These are phyloP conservation scores for Casuarius casuarius DNA, from an alignment of 2,113 vertebrate species.

Conservation along the genomic window DNA sequence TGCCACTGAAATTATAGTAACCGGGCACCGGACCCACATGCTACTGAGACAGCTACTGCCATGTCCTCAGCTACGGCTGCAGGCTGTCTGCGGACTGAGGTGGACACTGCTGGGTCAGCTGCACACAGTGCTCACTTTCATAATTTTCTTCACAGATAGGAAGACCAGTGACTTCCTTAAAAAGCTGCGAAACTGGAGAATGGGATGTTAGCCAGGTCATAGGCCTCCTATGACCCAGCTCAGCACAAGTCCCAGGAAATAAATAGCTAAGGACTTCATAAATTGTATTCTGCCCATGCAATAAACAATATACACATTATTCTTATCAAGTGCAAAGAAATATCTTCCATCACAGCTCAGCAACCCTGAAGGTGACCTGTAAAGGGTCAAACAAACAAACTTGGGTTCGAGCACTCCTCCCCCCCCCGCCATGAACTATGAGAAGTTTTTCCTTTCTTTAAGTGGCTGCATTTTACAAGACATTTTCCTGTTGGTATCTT, in stretches of 20 bases:
- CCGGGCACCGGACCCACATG: background rate
- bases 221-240: background rate
- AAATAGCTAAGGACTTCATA: background rate
- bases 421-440: background rate
- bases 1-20: background rate
- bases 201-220: background rate
- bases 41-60: background rate
- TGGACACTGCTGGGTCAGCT: background rate
- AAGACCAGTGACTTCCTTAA: background rate
- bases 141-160: background rate
- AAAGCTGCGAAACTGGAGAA: background rate
- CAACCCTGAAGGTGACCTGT: background rate
- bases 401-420: background rate
- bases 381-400: background rate
- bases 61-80: background rate
- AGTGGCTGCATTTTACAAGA: background rate
- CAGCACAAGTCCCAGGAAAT: background rate
- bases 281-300: background rate
- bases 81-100: background rate
- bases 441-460: background rate
- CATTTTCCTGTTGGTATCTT: background rate
- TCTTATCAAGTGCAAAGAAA: background rate
- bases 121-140: background rate
- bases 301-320: background rate
- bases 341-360: background rate